Evolutionary conservation across 2,113 vertebrate species (phyloP).

Genomic region (Silurus meridionalis): DNA sequence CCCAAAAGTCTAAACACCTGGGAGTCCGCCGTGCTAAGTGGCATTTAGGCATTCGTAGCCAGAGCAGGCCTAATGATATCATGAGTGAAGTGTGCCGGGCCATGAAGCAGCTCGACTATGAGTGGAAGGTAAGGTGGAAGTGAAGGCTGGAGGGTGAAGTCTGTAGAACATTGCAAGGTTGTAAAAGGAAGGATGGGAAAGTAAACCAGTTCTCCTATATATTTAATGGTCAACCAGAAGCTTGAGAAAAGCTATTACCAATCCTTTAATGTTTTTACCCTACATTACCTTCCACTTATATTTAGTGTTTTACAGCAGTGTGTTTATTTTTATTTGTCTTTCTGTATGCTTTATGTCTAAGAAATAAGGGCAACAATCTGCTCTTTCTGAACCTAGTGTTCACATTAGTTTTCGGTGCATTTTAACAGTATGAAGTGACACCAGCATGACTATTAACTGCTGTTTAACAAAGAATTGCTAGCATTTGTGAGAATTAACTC

Average conservation of each 20-base stretch:
- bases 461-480: background rate
- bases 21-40: constrained; percentile 94
- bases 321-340: background rate
- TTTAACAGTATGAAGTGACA: background rate
- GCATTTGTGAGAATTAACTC: background rate
- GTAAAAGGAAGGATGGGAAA: background rate
- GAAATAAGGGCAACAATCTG: background rate
- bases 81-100: constrained; percentile 97
- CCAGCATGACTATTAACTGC: background rate
- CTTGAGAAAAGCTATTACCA: background rate
- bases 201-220: background rate
- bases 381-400: background rate
- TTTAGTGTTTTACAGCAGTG: background rate
- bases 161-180: background rate
- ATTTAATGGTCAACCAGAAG: background rate
- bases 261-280: background rate
- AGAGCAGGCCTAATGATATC: constrained; percentile 95
- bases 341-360: background rate
- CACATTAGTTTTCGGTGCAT: background rate
- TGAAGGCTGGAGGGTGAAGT: background rate
- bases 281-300: background rate
- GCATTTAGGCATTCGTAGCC: constrained; percentile 96
- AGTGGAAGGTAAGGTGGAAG: constrained; percentile 90
- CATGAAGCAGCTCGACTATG: constrained; percentile 96
- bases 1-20: constrained; percentile 96